A percentile compares a stretch with the other conserved stretches of the same genome.
Evolutionary conservation across 2,113 vertebrate species (phyloP).

Genomic region (Chionomys nivalis): DNA sequence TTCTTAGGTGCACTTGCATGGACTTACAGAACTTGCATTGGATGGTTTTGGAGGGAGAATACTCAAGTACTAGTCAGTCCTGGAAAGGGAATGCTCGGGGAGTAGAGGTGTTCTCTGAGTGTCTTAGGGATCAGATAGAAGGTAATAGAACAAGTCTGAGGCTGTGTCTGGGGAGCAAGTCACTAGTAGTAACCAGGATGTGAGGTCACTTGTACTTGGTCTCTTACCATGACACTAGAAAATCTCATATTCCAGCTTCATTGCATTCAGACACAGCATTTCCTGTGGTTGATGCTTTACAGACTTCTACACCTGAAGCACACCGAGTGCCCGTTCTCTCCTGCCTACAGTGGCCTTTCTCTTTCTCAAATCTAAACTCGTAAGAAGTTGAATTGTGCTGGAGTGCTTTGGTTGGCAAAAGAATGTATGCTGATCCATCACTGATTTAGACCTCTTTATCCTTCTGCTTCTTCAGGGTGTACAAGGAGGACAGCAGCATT

Average conservation of each 20-base stretch:
- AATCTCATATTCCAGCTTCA: neutral
- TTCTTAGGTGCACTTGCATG: neutral
- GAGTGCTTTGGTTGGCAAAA: neutral
- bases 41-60: neutral
- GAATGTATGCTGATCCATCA: neutral
- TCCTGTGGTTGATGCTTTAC: neutral
- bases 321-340: neutral
- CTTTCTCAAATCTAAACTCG: neutral
- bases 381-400: neutral
- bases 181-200: neutral
- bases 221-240: neutral
- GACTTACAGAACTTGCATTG: neutral
- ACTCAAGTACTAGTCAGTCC: neutral
- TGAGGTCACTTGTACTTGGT: neutral
- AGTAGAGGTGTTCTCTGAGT: rapidly evolving
- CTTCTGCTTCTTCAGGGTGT: constrained; percentile 50
- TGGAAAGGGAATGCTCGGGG: neutral
- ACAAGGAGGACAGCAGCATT: constrained; percentile 58
- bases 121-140: neutral
- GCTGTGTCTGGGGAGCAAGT: neutral
- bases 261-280: neutral
- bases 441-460: neutral
- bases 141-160: neutral
- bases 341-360: neutral
- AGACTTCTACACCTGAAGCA: neutral